Evolutionary conservation across 2,888 invertebrate species (phyloP), one percentile per base, ranked within the genome.

Genomic region (Candidula unifasciata): DNA sequence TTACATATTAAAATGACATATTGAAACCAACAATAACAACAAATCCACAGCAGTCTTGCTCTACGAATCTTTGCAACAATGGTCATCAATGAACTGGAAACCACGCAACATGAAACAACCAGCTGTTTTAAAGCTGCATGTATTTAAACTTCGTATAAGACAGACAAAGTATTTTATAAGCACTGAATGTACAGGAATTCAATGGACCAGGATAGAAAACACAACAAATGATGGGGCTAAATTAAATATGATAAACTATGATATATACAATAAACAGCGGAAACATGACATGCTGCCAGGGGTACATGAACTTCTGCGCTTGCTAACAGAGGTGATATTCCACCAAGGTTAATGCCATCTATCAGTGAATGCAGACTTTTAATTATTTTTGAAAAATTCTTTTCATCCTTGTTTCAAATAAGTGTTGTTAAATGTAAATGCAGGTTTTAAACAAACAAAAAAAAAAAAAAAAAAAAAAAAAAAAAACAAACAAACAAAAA

Each of bases 241-340:
- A 8, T 27, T 6, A 27, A 68, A 30, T 68, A 68, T 68, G 27
- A 68, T 16, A 13, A 68, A 30, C 68, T 68, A 76, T 76, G 52
- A 52, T n/a, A 52, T 5, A 16, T 54, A 76, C 52, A 76, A 76
- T 76, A 76, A 73, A 76, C 54, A 54, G 52, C 54, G 76, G 76
- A 76, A 76, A 76, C 76, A 52, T 52, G 54, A n/a, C 44, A 24
- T 76, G 76, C 76, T 76, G 76, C 76, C 76, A 24, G 24, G 76
- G 54, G 54, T 44, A 52, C 52, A 3, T 54, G 24, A 52, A 76
- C 54, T 76, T 54, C 27, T 54, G 27, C 52, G 54, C 68, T 30
- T 16, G 16, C n/a, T 10, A 27, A 66, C 16, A 30, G 16, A 30
- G n/a, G 3, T n/a, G 18, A 13, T 30, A 27, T 30, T 13, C 33